Base-by-base conservation (phyloP, 2,113 vertebrate species). In the Halcyon malimbica region DNA sequence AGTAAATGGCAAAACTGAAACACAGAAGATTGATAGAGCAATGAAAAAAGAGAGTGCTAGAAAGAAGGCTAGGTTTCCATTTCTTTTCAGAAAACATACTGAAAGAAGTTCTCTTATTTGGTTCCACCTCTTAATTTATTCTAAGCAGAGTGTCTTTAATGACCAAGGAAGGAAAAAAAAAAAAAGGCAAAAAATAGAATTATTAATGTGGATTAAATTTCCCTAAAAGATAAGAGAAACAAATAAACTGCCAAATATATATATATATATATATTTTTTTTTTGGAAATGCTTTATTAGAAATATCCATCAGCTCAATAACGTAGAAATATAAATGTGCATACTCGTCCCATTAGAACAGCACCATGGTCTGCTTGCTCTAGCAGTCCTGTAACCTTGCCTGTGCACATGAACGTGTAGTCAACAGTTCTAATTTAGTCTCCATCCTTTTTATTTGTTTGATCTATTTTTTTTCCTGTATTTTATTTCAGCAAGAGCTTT, bases 321-420 rank as follows among this genome's bases (percentile, higher is more conserved):
- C 33, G 14, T 1, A 33, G 8, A 16, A 26, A 7, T 74, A n/a
- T 54, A 44, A 39, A 74, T 18, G 5, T 56, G 16, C 12, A 39
- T 7, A 46, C 9, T 16, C 0, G 0, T 54, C 12, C 26, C n/a
- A 28, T 7, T 67, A 28, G 74, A 70, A 51, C 5, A 81, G 8
- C n/a, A 33, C 12, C 46, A 26, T 35, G 11, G 9, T 35, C 28
- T 85, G 13, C 11, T 53, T 91, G 44, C 10, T 89, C 24, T 37
- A 74, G 13, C 5, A 80, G 31, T 69, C 41, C 71, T 77, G 14
- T 37, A 69, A 54, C 9, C 5, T 54, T 64, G 3, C 18, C 33
- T 16, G 20, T 28, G 14, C 4, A 16, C 2, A 2, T 26, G 5
- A 48, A 2, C 5, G 10, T 46, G 6, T 46, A 54, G 33, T 39